Conservation (phyloP, 1,140 invertebrate genomes). For the Zaprionus africanus region DNA sequence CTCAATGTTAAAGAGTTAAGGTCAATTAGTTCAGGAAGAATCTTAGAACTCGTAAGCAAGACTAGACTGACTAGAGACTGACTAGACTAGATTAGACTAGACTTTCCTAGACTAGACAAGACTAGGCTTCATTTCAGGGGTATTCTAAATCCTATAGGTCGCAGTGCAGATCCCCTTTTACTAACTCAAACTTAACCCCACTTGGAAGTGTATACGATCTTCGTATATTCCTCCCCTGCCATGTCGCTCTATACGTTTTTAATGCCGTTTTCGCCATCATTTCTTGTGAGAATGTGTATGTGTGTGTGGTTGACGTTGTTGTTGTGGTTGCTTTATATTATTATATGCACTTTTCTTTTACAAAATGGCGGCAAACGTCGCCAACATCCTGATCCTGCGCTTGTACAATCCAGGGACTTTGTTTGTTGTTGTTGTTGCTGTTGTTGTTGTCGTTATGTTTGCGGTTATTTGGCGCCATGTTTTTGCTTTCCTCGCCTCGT, state of each 20-base stretch:
- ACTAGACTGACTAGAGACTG: too few species aligned
- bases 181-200: not conserved
- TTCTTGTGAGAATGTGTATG: conserved; percentile 45
- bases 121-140: too few species aligned
- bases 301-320: conserved; percentile 27
- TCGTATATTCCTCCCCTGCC: not conserved
- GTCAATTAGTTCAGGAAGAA: too few species aligned
- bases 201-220: not conserved
- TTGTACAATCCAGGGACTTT: conserved; percentile 30
- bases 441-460: conserved; percentile 70
- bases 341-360: conserved; percentile 83
- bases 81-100: too few species aligned
- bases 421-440: conserved; percentile 16
- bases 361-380: conserved; percentile 82
- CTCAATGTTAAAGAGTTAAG: too few species aligned
- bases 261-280: conserved; percentile 69
- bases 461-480: conserved; percentile 82
- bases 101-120: too few species aligned
- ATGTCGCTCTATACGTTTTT: conserved; percentile 42
- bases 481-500: conserved; percentile 72
- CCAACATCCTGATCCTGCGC: conserved; percentile 52
- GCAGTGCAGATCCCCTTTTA: too few species aligned
- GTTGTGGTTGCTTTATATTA: conserved; percentile 78
- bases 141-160: too few species aligned
- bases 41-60: too few species aligned